Conservation (phyloP, 37 sponge, comb jelly and placozoan species). For the Crambe crambe region DNA sequence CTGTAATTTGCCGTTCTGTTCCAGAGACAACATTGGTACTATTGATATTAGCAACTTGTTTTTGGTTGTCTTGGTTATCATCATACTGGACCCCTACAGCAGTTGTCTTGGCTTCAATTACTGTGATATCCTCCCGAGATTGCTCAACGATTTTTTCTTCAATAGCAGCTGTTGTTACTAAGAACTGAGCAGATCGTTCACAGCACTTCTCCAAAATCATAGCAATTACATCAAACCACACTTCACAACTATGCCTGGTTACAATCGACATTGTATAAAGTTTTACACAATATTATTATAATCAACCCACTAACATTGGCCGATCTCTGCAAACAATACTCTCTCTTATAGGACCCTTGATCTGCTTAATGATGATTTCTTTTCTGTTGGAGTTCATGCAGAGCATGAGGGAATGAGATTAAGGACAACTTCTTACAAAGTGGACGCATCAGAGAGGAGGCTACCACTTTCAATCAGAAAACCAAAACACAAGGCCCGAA, state of each 20-base stretch:
- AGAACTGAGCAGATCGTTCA: too few relatives aligned
- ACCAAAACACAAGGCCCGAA: neutral
- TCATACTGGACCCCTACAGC: neutral
- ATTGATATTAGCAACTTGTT: too few relatives aligned
- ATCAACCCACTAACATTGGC: neutral
- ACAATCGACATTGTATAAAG: neutral
- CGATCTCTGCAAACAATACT: neutral
- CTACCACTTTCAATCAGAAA: neutral
- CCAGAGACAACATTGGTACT: too few relatives aligned
- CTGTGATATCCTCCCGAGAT: too few relatives aligned
- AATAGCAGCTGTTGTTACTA: too few relatives aligned
- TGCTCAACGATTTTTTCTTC: too few relatives aligned
- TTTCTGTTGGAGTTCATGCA: neutral
- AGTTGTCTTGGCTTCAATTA: too few relatives aligned
- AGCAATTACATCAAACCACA: neutral
- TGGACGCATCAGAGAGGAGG: neutral
- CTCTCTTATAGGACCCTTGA: conserved; percentile 2
- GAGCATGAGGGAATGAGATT: neutral
- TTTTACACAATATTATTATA: neutral
- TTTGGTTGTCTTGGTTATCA: too few relatives aligned
- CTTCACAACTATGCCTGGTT: neutral
- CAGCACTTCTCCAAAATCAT: neutral
- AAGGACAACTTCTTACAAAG: neutral
- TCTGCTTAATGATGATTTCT: neutral
- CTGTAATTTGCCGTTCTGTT: too few relatives aligned